These are phyloP conservation scores for Asteroscopus sphinx DNA, from an alignment of 2,888 invertebrate species.

Conservation along the genomic window DNA sequence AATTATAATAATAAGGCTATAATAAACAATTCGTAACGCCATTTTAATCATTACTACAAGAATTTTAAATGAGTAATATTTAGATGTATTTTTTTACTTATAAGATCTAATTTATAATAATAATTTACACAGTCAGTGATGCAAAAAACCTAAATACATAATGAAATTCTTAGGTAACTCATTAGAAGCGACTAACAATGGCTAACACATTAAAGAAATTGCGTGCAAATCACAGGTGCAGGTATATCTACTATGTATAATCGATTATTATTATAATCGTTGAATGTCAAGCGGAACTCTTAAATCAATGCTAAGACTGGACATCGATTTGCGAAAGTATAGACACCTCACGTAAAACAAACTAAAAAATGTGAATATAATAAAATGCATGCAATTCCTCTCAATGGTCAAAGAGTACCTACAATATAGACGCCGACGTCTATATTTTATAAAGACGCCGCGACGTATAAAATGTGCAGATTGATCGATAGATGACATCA, in stretches of 20 bases:
- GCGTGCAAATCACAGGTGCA: constrained; percentile 15
- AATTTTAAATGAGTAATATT: constrained; percentile 20
- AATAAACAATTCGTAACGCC: constrained; percentile 24
- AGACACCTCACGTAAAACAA: not conserved
- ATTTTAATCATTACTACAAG: constrained; percentile 11
- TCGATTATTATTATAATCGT: not conserved
- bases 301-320: not conserved
- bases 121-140: constrained; percentile 39
- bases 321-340: not conserved
- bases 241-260: no score
- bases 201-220: constrained; percentile 10
- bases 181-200: constrained; percentile 9
- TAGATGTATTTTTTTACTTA: constrained; percentile 6
- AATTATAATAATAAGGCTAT: constrained; percentile 12
- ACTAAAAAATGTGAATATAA: not conserved
- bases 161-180: constrained; percentile 12
- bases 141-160: constrained; percentile 10
- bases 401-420: not conserved
- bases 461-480: constrained; percentile 2
- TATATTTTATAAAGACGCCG: constrained; percentile 1
- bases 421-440: not conserved
- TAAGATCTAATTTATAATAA: constrained; percentile 45
- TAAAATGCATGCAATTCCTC: constrained; percentile 1
- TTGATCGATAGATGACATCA: constrained; percentile 32
- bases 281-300: no score